Base-by-base conservation (phyloP, 37 sponge, comb jelly and placozoan species). In the Spongilla lacustris region DNA sequence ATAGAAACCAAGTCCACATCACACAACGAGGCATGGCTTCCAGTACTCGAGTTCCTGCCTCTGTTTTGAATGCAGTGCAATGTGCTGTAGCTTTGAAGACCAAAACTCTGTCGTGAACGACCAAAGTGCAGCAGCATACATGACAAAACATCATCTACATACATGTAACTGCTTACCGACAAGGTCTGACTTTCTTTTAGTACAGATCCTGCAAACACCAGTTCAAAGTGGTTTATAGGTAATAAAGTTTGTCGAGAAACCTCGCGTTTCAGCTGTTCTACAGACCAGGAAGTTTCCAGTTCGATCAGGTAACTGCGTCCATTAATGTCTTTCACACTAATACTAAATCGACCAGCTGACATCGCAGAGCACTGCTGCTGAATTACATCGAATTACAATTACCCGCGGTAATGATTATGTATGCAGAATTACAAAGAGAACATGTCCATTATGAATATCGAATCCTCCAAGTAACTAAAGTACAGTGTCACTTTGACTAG, bases 11-110 rank as follows among this genome's bases (percentile, higher is more conserved):
- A 17, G 21, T 58, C 58, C 21, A 17, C 11, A 58, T 58, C 19
- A 17, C 19, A 14, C 19, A 58, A 17, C 58, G 58, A 58, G 58
- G 19, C 58, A 58, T 6, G 1, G 21, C 12, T 6, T 17, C 58
- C 58, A 14, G 58, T 17, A 58, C 58, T 58, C 19, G 58, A 17
- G 19, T 58, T 58, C 12, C 19, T 58, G 24, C 67, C 78, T 28
- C 83, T 19, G 9, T 34, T 74, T 35, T 87, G 83, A 34, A 91
- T 79, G 50, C 91, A 91, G 73, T 86, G 87, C 13, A 91, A 78
- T 11, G 92, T 92, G 74, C 82, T 84, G 92, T 84, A 79, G 27
- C 92, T 75, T 28, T 80, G 85, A n/a, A 87, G 72, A 27, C 93
- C 88, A 76, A 92, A 67, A 50, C 69, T 78, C 93, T 88, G 74